Base-by-base conservation (phyloP, 2,888 invertebrate genomes). In the Strigamia maritima region DNA sequence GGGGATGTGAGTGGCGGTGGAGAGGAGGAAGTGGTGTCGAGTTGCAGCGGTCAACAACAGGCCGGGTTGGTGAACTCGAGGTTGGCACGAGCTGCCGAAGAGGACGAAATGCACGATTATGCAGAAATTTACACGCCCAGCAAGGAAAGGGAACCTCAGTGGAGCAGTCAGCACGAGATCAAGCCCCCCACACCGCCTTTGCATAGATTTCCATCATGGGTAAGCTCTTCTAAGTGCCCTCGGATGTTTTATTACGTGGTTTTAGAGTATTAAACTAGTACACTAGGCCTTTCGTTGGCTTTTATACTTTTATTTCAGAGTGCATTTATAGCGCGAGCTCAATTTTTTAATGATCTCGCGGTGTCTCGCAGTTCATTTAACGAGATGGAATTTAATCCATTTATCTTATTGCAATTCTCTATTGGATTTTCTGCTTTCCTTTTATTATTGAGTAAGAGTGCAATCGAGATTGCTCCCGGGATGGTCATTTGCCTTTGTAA, bases 121-220 rank as follows among this genome's bases (percentile, higher is more conserved):
- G 95, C 95, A 0, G 95, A 96, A 87, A 95, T 96, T 82, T 96
- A 95, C 85, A 96, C 95, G 31, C 96, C 95, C 0, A 94, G 94
- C 83, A 90, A 94, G 85, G 95, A 94, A 87, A 89, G 89, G 81
- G 81, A 83, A 70, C 83, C 83, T 82, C 86, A 82, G 86, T 84
- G 85, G 81, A 77, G 76, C 65, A 22, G 65, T 78, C 80, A 75
- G 79, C 79, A 75, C 31, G 70, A 26, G n/a, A 80, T 89, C 2
- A 88, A 90, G 81, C 93, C 95, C 0, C 95, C 95, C 16, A 95
- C 96, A 0, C 96, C 96, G 28, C 96, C 96, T 0, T 86, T 96
- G 79, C 96, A 97, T 85, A 89, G 96, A 84, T 94, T 94, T 85
- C 94, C 94, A 4, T 93, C 93, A 83, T 96, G 96, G 96, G 96